phyloP scores from a whole-genome alignment of 2,888 invertebrate genomes.

The Cephus pygmeus region DNA sequence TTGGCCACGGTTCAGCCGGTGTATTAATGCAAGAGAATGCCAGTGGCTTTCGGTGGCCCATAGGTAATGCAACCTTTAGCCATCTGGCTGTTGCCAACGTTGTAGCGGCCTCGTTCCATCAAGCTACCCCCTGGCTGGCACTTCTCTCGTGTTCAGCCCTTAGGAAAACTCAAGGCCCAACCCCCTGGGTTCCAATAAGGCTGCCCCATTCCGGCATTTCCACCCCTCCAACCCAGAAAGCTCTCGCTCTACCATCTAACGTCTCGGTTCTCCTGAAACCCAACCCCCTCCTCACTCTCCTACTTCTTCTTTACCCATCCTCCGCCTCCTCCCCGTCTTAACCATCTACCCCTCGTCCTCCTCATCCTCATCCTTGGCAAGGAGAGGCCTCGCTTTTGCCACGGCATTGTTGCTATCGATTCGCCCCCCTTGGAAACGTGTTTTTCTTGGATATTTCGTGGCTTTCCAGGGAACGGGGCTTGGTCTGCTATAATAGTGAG shows the following conservation, averaged over 20 bases:
- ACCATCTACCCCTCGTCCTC: slow-evolving; percentile 3
- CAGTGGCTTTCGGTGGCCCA: background rate
- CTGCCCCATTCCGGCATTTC: slow-evolving; percentile 46
- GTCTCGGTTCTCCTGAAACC: slow-evolving; percentile 13
- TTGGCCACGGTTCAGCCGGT: background rate
- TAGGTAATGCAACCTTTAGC: slow-evolving; percentile 54
- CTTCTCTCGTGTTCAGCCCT: slow-evolving; percentile 43
- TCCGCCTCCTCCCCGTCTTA: background rate
- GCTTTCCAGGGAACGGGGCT: slow-evolving; percentile 32
- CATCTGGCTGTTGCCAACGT: slow-evolving; percentile 57
- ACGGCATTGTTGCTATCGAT: slow-evolving; percentile 61
- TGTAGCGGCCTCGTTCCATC: slow-evolving; percentile 60
- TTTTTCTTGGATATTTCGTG: slow-evolving; percentile 59
- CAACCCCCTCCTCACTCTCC: slow-evolving; percentile 28
- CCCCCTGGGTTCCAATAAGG: slow-evolving; percentile 58
- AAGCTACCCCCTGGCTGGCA: slow-evolving; percentile 40
- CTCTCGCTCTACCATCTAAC: slow-evolving; percentile 10
- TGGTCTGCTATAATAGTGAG: background rate
- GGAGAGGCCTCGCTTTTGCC: slow-evolving; percentile 51
- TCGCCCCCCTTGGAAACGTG: slow-evolving; percentile 47
- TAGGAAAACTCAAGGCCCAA: slow-evolving; percentile 55
- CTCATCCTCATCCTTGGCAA: slow-evolving; percentile 21
- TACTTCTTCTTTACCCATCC: slow-evolving; percentile 28
- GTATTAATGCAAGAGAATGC: background rate
- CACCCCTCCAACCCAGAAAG: slow-evolving; percentile 31